Conservation (phyloP, 2,888 invertebrate genomes). For the Cantharis lateralis region DNA sequence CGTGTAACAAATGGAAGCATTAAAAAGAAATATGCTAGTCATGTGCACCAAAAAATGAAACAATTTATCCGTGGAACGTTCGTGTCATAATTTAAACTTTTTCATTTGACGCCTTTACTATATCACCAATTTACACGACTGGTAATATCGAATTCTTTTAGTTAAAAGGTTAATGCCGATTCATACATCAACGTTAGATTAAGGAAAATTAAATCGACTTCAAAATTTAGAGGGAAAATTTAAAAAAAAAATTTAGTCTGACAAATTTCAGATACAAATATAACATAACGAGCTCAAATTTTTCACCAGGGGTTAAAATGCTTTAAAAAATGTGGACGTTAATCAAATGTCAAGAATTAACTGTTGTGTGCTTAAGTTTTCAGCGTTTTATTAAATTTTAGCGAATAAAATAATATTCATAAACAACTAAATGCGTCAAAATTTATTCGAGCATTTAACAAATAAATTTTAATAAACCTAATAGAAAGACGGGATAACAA, state of each 20-base stretch:
- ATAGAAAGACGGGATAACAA: no score
- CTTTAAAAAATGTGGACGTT: not conserved
- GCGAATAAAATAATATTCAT: not conserved
- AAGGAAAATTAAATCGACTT: not conserved
- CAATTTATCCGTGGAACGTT: constrained; percentile 22
- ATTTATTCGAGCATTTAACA: not conserved
- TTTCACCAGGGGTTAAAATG: not conserved
- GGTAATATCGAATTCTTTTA: constrained; percentile 9
- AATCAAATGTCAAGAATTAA: not conserved
- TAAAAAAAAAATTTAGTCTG: not conserved
- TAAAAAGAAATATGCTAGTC: constrained; percentile 32
- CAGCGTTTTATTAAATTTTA: not conserved
- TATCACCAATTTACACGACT: constrained; percentile 7
- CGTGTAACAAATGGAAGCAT: constrained; percentile 28
- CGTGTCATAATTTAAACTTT: constrained; percentile 27
- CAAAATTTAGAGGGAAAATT: not conserved
- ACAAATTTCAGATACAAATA: not conserved
- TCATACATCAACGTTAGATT: not conserved
- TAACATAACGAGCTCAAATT: not conserved
- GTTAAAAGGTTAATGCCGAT: not conserved
- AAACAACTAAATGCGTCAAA: not conserved
- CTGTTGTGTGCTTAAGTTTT: not conserved
- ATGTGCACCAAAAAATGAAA: constrained; percentile 27
- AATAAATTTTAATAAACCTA: not conserved
- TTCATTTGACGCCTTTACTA: constrained; percentile 11